These are phyloP conservation scores for Teleogryllus occipitalis DNA, from an alignment of 1,140 invertebrate species.

Conservation along the genomic window DNA sequence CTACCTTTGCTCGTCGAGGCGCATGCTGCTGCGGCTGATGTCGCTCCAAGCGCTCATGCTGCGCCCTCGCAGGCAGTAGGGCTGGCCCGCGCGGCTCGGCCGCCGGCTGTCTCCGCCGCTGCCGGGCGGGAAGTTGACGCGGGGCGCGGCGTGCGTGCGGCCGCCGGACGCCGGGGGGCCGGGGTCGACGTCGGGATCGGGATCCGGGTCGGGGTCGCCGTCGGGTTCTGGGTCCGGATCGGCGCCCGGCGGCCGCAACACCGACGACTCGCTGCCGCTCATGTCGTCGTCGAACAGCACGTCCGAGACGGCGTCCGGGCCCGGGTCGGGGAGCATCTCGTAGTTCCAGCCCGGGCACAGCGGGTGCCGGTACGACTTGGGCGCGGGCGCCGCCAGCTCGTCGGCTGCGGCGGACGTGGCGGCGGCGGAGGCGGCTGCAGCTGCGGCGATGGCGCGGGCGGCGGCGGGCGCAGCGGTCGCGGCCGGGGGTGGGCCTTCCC, in stretches of 20 bases:
- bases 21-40: conserved; percentile 67
- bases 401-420: no score
- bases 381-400: conserved; percentile 7
- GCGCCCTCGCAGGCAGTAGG: conserved; percentile 45
- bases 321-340: conserved; percentile 44
- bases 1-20: conserved; percentile 55
- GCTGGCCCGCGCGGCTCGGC: conserved; percentile 34
- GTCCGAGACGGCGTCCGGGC: conserved; percentile 28
- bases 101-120: conserved; percentile 36
- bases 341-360: conserved; percentile 40
- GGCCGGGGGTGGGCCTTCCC: neutral
- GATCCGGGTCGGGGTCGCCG: no score
- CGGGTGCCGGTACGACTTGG: conserved; percentile 16
- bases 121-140: conserved; percentile 65
- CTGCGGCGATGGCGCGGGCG: neutral
- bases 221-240: no score
- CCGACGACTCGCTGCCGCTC: conserved; percentile 33
- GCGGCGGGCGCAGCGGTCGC: neutral
- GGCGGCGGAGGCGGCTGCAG: neutral
- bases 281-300: conserved; percentile 22
- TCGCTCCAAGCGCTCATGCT: conserved; percentile 80
- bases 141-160: conserved; percentile 28
- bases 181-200: conserved; percentile 15
- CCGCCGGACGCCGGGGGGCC: conserved; percentile 31
- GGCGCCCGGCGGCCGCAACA: conserved; percentile 29